These are phyloP conservation scores for Pedionomus torquatus DNA, from an alignment of 2,113 vertebrate genomes.

Conservation along the genomic window DNA sequence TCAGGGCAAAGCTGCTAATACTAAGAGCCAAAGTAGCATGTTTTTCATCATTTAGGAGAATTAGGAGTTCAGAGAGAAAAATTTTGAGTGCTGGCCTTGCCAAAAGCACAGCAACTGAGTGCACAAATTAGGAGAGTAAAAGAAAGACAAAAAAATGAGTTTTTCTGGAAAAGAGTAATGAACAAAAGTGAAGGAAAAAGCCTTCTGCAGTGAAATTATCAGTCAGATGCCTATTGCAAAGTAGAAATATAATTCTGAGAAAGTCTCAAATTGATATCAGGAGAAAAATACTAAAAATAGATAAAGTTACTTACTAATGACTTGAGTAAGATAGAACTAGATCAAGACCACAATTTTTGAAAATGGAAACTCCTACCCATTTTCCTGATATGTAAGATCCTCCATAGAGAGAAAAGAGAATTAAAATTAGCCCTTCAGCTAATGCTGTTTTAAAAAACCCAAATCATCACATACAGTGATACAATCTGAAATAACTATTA, in stretches of 20 bases:
- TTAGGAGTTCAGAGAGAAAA: slow-evolving; percentile 40
- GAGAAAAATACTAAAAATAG: neutral
- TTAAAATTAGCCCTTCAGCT: neutral
- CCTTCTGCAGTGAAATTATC: neutral
- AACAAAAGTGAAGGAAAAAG: neutral
- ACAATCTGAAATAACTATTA: neutral
- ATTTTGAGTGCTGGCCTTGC: slow-evolving; percentile 19
- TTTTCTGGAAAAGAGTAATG: neutral
- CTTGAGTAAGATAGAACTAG: neutral
- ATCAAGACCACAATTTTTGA: neutral
- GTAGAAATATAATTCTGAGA: neutral
- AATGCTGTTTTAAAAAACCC: neutral
- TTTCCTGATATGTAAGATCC: neutral
- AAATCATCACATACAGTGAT: neutral
- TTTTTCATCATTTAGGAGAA: slow-evolving; percentile 14
- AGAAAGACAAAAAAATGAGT: neutral
- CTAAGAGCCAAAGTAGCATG: neutral
- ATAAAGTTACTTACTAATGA: neutral
- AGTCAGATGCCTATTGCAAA: neutral
- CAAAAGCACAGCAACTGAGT: slow-evolving; percentile 10
- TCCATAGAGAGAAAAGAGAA: neutral
- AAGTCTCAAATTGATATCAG: neutral
- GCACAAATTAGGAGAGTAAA: neutral
- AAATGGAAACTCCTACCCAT: neutral
- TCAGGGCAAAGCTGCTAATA: slow-evolving; percentile 20